phyloP scores from a whole-genome alignment of 2,888 invertebrate species.

The Rhagonycha lutea region DNA sequence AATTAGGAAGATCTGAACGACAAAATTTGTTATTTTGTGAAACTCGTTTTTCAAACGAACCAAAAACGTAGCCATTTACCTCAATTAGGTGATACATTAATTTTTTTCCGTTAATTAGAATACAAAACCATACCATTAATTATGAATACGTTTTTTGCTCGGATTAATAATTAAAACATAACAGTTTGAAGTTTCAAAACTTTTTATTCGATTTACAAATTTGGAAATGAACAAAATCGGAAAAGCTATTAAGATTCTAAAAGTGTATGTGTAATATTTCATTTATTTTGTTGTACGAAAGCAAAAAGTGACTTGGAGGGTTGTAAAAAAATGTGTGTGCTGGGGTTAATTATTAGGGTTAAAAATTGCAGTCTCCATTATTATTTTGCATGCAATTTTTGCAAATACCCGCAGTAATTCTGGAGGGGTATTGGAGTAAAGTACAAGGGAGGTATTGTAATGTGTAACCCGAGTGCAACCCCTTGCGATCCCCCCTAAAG shows the following conservation, averaged over 20 bases:
- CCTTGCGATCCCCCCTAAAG: conserved; percentile 42
- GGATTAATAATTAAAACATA: background rate
- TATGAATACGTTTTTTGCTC: background rate
- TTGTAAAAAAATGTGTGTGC: background rate
- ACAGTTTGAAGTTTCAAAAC: background rate
- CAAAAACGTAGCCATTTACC: too few species aligned
- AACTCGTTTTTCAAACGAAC: background rate
- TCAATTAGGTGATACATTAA: background rate
- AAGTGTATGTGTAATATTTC: background rate
- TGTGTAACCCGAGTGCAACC: conserved; percentile 45
- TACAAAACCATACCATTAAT: background rate
- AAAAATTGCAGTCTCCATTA: background rate
- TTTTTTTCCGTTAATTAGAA: background rate
- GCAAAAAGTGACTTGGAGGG: background rate
- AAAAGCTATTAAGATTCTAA: background rate
- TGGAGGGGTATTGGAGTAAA: conserved; percentile 23
- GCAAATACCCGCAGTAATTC: conserved; percentile 22
- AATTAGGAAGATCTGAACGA: background rate
- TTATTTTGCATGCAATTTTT: conserved; percentile 12
- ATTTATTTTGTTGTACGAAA: background rate
- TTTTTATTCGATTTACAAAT: background rate
- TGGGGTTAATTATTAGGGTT: background rate
- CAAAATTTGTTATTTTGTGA: background rate
- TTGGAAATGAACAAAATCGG: background rate
- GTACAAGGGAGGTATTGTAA: conserved; percentile 44